Evolutionary conservation across 2,888 invertebrate genomes (phyloP), one percentile per base, ranked within the genome.

Genomic region (Unio delphinus): DNA sequence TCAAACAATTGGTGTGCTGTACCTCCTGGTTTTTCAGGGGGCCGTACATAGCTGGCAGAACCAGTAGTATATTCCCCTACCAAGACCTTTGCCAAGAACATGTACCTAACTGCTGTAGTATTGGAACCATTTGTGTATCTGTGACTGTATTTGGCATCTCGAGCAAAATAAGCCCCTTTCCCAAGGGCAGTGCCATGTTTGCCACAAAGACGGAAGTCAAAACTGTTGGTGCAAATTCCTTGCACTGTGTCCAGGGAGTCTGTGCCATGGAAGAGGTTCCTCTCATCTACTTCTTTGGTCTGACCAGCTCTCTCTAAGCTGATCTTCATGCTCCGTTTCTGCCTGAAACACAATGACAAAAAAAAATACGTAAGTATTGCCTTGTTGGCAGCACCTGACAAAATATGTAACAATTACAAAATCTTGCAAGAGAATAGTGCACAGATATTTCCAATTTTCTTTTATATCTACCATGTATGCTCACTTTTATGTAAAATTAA

Each of bases 151-250:
- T 76, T 79, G 54, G 81, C 73, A 60, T 74, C 73, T 26, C 55
- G 67, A 11, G 80, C 81, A 73, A 83, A 83, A 64, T 83, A 83
- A 45, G 79, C 76, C 26, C 85, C 85, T 62, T 80, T 74, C 8
- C 85, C 85, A 72, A 79, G 83, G 45, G 81, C 62, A n/a, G 81
- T 81, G 55, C 78, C 83, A 69, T 84, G 80, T 28, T 79, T 79
- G 4, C 84, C 84, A 66, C 81, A 80, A 15, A 75, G 66, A 17
- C 85, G 71, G 55, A 71, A 73, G 70, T 85, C 85, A 66, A 85
- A 80, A 67, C 81, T 82, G 63, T 82, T 80, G 54, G 73, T 76
- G 70, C 82, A 80, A 54, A 83, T 83, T 30, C 80, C 80, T 20
- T 79, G 72, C 4, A 83, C 78, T 8, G 78, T 75, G 20, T 80